Conservation (phyloP, 2,888 invertebrate genomes). For the Andrena dorsata region DNA sequence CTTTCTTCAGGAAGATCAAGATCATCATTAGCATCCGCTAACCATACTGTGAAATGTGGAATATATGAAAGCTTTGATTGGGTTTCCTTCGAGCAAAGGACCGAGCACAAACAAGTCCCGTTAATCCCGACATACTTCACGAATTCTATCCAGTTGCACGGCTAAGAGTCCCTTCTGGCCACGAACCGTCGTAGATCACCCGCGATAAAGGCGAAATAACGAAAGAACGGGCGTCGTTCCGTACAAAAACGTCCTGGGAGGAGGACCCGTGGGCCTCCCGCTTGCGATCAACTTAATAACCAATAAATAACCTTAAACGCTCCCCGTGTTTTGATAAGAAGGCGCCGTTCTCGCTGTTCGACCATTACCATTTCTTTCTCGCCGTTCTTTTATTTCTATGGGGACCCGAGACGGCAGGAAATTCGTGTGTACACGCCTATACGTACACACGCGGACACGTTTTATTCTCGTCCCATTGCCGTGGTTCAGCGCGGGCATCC, state of each 20-base stretch:
- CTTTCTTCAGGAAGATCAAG: too few relatives aligned
- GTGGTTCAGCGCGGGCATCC: slow-evolving; percentile 60
- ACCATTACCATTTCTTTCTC: slow-evolving; percentile 58
- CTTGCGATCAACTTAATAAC: slow-evolving; percentile 69
- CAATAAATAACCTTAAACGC: slow-evolving; percentile 80
- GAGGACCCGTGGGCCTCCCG: slow-evolving; percentile 42
- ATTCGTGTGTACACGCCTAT: slow-evolving; percentile 46
- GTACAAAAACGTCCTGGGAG: background rate
- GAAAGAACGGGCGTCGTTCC: slow-evolving; percentile 20
- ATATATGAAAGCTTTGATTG: slow-evolving; percentile 25
- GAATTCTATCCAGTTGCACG: slow-evolving; percentile 31
- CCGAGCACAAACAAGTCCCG: slow-evolving; percentile 22
- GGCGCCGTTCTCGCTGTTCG: slow-evolving; percentile 60
- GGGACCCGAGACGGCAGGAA: slow-evolving; percentile 41
- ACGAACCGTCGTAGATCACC: slow-evolving; percentile 53
- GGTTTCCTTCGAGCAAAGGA: slow-evolving; percentile 6
- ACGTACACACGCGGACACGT: slow-evolving; percentile 37
- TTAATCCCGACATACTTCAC: slow-evolving; percentile 60
- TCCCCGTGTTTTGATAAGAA: slow-evolving; percentile 79
- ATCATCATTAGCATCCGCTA: background rate
- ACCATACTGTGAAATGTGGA: background rate
- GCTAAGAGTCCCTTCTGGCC: slow-evolving; percentile 24
- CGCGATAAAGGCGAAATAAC: slow-evolving; percentile 57
- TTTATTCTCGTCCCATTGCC: slow-evolving; percentile 43
- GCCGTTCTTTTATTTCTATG: slow-evolving; percentile 64